Conservation (phyloP, 1,140 invertebrate genomes). For the Anthonomus grandis region DNA sequence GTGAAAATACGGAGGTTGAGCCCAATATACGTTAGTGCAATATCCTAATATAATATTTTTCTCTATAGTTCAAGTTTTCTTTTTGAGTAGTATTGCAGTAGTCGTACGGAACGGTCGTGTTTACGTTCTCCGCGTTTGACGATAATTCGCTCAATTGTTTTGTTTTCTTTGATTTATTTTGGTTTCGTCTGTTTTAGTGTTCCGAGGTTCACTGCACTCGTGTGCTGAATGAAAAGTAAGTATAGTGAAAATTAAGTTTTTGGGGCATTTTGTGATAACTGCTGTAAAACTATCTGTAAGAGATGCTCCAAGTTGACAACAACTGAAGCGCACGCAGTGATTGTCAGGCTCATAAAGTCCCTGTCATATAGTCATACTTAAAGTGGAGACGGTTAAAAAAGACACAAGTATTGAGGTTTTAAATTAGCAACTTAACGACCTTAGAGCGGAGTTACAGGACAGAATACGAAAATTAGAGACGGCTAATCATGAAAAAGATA, state of each 20-base stretch:
- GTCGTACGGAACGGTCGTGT: too few relatives aligned
- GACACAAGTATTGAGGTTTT: neutral
- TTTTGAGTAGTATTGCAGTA: too few relatives aligned
- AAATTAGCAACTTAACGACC: neutral
- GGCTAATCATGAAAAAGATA: neutral
- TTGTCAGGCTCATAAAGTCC: neutral
- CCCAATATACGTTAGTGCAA: too few relatives aligned
- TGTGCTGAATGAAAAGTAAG: too few relatives aligned
- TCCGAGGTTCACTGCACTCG: too few relatives aligned
- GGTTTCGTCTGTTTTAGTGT: too few relatives aligned
- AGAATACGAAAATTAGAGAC: neutral
- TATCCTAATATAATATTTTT: too few relatives aligned
- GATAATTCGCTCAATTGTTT: too few relatives aligned
- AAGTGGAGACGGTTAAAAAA: neutral
- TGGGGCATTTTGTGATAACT: neutral
- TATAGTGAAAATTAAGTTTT: neutral
- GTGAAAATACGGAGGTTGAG: too few relatives aligned
- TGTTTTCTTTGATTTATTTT: too few relatives aligned
- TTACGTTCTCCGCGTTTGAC: too few relatives aligned
- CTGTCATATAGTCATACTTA: neutral
- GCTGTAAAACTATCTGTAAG: neutral
- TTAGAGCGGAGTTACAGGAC: neutral
- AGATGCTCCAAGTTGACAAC: neutral
- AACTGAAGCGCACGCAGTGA: neutral
- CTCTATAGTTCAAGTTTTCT: too few relatives aligned